Percentiles rank a stretch among this genome's conserved stretches.
These are phyloP conservation scores for Coelopa frigida DNA, from an alignment of 1,140 invertebrate genomes.

Conservation along the genomic window DNA sequence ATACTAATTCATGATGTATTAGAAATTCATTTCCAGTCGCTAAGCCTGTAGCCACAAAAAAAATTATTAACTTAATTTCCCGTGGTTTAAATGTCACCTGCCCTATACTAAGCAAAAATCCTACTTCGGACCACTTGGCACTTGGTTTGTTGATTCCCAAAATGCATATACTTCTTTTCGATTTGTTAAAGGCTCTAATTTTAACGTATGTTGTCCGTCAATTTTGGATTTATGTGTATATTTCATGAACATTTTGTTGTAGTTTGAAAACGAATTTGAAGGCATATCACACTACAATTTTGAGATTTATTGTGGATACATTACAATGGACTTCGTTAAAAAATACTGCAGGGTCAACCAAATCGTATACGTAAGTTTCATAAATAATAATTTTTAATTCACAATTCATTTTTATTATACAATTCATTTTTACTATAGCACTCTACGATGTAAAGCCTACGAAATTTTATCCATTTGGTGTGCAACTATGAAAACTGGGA, in stretches of 20 bases:
- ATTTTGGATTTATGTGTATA: too few relatives aligned
- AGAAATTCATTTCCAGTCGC: constrained; percentile 15
- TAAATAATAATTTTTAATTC: too few relatives aligned
- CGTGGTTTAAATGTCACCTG: constrained; percentile 13
- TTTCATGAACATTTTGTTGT: too few relatives aligned
- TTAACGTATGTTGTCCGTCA: too few relatives aligned
- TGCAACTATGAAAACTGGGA: constrained; percentile 8
- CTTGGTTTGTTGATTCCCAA: constrained; percentile 11
- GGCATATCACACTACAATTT: constrained; percentile 5
- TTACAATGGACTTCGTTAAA: constrained; percentile 9
- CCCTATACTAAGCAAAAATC: constrained; percentile 8
- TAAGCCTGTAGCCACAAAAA: constrained; percentile 7
- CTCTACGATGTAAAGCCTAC: constrained; percentile 5
- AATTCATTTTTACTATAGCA: too few relatives aligned
- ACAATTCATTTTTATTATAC: too few relatives aligned
- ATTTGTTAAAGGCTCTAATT: constrained; percentile 8
- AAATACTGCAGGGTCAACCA: neutral
- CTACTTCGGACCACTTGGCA: constrained; percentile 12
- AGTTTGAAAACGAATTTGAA: too few relatives aligned
- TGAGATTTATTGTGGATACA: constrained; percentile 5
- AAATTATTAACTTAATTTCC: constrained; percentile 9
- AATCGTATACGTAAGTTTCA: too few relatives aligned
- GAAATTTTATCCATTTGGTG: constrained; percentile 11
- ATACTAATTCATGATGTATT: too few relatives aligned
- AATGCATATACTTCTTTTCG: constrained; percentile 10